These are phyloP conservation scores for Characodon lateralis DNA, from an alignment of 2,797 vertebrate genomes.

Conservation along the genomic window DNA sequence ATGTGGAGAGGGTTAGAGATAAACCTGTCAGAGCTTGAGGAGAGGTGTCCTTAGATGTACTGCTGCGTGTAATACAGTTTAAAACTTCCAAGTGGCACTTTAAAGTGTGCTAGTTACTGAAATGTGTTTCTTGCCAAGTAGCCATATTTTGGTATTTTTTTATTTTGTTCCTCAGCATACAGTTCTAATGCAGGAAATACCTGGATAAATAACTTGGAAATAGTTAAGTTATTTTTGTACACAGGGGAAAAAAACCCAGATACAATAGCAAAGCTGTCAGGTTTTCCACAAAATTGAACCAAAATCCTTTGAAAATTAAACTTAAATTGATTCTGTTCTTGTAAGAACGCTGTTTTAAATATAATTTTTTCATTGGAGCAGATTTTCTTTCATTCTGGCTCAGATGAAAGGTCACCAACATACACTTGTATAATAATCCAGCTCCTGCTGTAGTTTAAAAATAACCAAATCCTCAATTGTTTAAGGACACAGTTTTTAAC, in stretches of 20 bases:
- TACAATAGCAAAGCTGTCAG: background rate
- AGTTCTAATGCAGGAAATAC: background rate
- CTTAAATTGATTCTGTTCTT: too few species aligned
- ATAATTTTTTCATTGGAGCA: background rate
- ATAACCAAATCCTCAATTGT: background rate
- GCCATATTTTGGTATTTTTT: background rate
- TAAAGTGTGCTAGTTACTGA: background rate
- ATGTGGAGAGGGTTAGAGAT: conserved; percentile 20
- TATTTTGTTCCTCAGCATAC: background rate
- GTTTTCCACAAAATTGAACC: background rate
- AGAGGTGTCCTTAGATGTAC: conserved; percentile 2
- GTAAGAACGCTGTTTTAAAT: too few species aligned
- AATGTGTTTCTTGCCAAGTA: background rate
- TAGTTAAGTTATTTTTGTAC: background rate
- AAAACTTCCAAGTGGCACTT: conserved; percentile 8
- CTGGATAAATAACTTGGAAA: background rate
- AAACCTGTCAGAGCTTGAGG: conserved; percentile 23
- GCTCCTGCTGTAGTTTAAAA: background rate
- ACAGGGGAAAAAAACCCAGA: background rate
- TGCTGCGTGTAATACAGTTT: conserved; percentile 18
- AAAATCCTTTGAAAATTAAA: background rate
- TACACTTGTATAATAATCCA: background rate
- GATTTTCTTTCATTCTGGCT: background rate
- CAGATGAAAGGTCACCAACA: too few species aligned
- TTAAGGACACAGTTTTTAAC: background rate